Evolutionary conservation across 2,113 vertebrate genomes (phyloP).

Genomic region (Ginglymostoma cirratum): DNA sequence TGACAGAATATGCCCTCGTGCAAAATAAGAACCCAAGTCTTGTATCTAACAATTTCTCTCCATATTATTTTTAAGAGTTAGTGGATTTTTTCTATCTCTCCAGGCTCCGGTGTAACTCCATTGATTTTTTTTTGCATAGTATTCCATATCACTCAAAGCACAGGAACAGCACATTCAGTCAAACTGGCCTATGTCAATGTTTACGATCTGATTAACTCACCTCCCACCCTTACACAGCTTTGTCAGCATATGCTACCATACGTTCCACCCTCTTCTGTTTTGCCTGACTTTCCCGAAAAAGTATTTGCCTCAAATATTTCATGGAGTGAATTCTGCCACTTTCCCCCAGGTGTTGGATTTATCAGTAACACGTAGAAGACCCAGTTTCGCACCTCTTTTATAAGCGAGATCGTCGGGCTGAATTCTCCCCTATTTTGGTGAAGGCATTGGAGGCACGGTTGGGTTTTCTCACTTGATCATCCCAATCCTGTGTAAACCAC

Average conservation of each 20-base stretch:
- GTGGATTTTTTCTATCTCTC: background rate
- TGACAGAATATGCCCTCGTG: conserved; percentile 25
- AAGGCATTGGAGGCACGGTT: too few relatives aligned
- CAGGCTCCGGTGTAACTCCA: background rate
- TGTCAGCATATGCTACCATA: background rate
- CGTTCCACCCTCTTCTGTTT: background rate
- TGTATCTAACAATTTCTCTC: background rate
- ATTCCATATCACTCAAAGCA: background rate
- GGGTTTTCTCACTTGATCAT: too few relatives aligned
- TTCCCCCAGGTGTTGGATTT: too few relatives aligned
- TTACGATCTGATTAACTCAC: background rate
- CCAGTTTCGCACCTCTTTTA: too few relatives aligned
- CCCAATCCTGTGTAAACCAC: too few relatives aligned
- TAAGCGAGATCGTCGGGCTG: too few relatives aligned
- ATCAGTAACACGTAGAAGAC: too few relatives aligned
- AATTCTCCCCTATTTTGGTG: too few relatives aligned
- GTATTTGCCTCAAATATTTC: background rate
- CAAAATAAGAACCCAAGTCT: background rate
- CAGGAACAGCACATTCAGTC: background rate
- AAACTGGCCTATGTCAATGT: background rate
- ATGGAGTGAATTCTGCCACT: too few relatives aligned
- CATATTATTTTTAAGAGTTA: background rate
- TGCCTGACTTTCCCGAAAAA: too few relatives aligned
- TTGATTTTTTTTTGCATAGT: background rate
- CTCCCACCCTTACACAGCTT: background rate